These are phyloP conservation scores for Balaeniceps rex DNA, from an alignment of 2,113 vertebrate genomes.

Conservation along the genomic window DNA sequence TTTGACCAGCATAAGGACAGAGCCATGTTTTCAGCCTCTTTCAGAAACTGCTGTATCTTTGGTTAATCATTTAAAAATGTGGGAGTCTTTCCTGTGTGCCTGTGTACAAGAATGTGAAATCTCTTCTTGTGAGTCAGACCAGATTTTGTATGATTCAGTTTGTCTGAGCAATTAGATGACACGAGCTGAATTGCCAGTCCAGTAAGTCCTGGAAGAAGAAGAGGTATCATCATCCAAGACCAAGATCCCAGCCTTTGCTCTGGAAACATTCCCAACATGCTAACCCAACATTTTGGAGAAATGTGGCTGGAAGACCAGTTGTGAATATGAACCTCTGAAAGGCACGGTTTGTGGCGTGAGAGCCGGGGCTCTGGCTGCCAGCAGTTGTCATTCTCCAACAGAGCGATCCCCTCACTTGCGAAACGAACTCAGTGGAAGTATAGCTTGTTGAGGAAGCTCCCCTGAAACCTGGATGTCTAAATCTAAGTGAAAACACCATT, in stretches of 20 bases:
- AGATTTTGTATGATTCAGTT: slow-evolving; percentile 6
- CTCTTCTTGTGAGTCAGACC: background rate
- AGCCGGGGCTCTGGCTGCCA: background rate
- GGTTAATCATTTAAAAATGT: background rate
- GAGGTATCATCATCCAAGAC: background rate
- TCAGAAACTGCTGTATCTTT: background rate
- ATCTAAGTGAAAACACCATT: background rate
- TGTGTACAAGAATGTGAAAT: background rate
- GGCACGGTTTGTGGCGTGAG: background rate
- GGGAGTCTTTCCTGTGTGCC: background rate
- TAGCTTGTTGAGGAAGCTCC: background rate
- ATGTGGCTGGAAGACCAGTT: background rate
- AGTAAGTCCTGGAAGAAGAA: background rate
- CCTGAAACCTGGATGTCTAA: background rate
- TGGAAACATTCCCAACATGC: background rate
- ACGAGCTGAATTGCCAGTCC: background rate
- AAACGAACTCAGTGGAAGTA: background rate
- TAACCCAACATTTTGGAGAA: background rate
- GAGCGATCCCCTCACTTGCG: background rate
- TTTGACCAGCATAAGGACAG: background rate
- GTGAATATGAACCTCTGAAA: background rate
- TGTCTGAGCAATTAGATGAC: background rate
- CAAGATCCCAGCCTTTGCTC: background rate
- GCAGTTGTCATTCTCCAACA: background rate
- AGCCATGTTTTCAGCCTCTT: background rate